Conservation (phyloP, 2,797 vertebrate species). For the Strix occidentalis region DNA sequence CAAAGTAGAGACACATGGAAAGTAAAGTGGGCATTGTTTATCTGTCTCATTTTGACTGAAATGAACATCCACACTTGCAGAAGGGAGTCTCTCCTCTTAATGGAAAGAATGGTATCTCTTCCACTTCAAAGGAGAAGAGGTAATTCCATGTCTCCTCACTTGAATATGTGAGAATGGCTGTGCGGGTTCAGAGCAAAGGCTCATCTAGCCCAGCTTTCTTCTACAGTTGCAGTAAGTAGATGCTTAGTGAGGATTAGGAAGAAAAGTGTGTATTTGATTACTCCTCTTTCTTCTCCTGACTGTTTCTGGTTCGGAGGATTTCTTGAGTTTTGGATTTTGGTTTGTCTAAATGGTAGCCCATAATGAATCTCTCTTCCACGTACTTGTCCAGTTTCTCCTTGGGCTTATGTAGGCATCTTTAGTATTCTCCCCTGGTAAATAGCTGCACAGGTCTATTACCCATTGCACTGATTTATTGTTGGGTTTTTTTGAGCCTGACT, state of each 20-base stretch:
- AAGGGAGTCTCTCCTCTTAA: neutral
- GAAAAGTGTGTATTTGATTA: neutral
- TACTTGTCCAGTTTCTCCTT: neutral
- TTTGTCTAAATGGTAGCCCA: neutral
- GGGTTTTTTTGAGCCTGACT: neutral
- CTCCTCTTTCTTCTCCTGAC: neutral
- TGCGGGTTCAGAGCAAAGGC: neutral
- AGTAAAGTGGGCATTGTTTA: neutral
- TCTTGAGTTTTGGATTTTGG: neutral
- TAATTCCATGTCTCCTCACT: neutral
- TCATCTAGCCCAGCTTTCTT: neutral
- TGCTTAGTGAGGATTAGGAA: neutral
- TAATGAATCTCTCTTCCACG: neutral
- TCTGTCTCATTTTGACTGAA: neutral
- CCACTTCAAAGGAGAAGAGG: neutral
- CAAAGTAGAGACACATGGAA: neutral
- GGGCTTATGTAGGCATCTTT: neutral
- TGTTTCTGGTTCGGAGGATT: neutral
- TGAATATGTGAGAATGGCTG: neutral
- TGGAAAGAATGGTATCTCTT: neutral
- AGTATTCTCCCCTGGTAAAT: neutral
- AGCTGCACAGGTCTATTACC: neutral
- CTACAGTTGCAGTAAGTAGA: neutral
- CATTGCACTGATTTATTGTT: neutral
- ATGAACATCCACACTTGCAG: neutral